Conservation (phyloP, 2,888 invertebrate species). For the Alentia gelatinosa region DNA sequence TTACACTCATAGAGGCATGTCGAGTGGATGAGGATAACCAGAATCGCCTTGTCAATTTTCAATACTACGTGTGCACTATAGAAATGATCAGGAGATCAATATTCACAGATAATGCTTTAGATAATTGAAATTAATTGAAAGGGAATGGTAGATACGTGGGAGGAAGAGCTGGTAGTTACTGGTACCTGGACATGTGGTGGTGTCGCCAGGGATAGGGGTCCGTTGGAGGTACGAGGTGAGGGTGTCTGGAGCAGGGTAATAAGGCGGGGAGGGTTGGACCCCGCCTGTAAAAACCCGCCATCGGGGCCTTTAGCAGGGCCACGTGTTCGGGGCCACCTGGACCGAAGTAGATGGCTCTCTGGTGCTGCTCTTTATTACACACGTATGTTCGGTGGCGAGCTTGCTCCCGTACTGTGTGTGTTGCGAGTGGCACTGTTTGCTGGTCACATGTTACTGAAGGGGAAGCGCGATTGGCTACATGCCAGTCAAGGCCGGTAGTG, state of each 20-base stretch:
- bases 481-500: no score
- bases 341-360: neutral
- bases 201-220: neutral
- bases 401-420: no score
- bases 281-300: neutral
- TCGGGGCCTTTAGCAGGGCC: neutral
- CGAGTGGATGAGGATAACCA: neutral
- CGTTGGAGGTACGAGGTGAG: neutral
- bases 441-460: no score
- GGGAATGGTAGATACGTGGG: neutral
- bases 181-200: neutral
- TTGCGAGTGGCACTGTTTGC: no score
- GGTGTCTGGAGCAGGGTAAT: neutral
- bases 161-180: neutral
- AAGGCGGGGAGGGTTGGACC: neutral
- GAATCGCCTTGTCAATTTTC: neutral
- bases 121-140: neutral
- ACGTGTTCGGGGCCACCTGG: conserved; percentile 15
- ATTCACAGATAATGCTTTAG: neutral
- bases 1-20: neutral
- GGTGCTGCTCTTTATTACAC: neutral
- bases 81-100: neutral
- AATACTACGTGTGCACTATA: neutral
- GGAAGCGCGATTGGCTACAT: no score
- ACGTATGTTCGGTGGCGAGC: no score